These are phyloP conservation scores for Temnothorax unifasciatus DNA, from an alignment of 2,888 invertebrate species.

Conservation along the genomic window DNA sequence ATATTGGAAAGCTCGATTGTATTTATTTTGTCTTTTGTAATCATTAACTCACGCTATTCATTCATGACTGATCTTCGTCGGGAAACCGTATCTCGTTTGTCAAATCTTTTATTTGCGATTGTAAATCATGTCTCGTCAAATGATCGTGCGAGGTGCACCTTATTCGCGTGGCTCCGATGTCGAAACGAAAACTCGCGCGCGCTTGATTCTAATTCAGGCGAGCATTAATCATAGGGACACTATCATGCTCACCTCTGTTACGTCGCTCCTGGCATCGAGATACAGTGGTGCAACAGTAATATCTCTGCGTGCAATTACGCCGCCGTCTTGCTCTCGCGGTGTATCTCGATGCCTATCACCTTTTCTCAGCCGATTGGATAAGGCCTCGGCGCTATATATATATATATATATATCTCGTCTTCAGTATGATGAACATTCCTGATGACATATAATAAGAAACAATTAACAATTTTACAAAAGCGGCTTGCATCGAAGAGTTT, in stretches of 20 bases:
- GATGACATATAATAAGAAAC: not conserved
- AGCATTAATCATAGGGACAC: slow-evolving; percentile 48
- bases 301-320: slow-evolving; percentile 34
- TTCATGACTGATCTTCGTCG: not conserved
- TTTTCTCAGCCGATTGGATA: slow-evolving; percentile 31
- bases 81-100: slow-evolving; percentile 5
- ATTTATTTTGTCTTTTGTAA: not conserved
- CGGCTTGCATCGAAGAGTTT: not conserved
- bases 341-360: slow-evolving; percentile 46
- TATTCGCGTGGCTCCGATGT: not conserved
- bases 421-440: not conserved
- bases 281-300: slow-evolving; percentile 35
- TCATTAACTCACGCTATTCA: not conserved
- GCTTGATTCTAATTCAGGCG: slow-evolving; percentile 45
- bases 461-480: not conserved
- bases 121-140: slow-evolving; percentile 32
- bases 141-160: slow-evolving; percentile 12
- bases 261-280: slow-evolving; percentile 48
- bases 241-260: slow-evolving; percentile 39
- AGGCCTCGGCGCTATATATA: not conserved
- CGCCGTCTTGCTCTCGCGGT: slow-evolving; percentile 17
- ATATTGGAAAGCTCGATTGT: not conserved
- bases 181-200: slow-evolving; percentile 41
- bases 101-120: not conserved
- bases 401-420: not conserved